Percentiles rank a stretch among this genome's conserved stretches.
Conservation (phyloP, 53 echinoderm and acorn worm species). For the Temnopleurus reevesii region DNA sequence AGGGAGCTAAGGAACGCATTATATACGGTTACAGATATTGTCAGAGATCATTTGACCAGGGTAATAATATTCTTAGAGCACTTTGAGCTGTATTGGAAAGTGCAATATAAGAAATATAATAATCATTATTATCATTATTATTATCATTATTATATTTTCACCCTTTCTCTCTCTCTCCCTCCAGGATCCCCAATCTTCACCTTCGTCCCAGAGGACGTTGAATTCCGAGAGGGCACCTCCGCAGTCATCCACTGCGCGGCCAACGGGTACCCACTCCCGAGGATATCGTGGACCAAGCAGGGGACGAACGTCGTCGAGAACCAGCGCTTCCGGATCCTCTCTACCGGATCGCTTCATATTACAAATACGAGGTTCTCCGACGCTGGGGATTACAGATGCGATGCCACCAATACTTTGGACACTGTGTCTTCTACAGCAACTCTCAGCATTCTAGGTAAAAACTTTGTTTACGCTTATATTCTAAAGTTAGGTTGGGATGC, state of each 20-base stretch:
- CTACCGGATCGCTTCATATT: constrained; percentile 84
- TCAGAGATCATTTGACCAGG: no score
- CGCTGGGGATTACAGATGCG: constrained; percentile 70
- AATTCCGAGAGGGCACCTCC: constrained; percentile 69
- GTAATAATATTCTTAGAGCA: no score
- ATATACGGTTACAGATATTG: no score
- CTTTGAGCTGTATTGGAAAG: no score
- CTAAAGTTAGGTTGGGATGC: no score
- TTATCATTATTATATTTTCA: no score
- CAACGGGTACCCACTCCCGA: constrained; percentile 82
- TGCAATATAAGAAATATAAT: no score
- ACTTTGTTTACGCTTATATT: no score
- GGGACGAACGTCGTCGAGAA: constrained; percentile 65
- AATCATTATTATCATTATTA: no score
- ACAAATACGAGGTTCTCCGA: constrained; percentile 76
- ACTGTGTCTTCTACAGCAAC: constrained; percentile 66
- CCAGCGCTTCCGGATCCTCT: constrained; percentile 65
- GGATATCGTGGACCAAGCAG: constrained; percentile 76
- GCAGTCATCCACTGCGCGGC: constrained; percentile 77
- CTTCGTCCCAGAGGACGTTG: constrained; percentile 63
- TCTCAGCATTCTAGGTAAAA: constrained; percentile 79
- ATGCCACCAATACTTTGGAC: constrained; percentile 73
- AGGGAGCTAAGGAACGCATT: no score
- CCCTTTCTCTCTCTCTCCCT: not conserved
- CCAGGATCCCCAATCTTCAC: constrained; percentile 67